Conservation (phyloP, 1,140 invertebrate genomes). For the Wiebesia pumilae region DNA sequence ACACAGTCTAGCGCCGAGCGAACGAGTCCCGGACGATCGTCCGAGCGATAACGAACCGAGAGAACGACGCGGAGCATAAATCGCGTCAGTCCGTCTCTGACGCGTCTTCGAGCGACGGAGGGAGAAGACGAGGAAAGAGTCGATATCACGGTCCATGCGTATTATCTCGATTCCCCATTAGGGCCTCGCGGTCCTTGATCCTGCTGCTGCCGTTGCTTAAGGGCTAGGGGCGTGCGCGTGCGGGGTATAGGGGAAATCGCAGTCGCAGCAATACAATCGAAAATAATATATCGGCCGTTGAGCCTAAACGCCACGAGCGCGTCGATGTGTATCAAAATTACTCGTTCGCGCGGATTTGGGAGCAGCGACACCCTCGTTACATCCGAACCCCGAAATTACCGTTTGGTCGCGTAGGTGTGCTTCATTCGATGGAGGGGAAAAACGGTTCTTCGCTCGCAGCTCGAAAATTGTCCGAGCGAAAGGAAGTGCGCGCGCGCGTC, state of each 20-base stretch:
- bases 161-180: slow-evolving; percentile 44
- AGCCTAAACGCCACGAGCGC: slow-evolving; percentile 4
- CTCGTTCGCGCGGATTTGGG: slow-evolving; percentile 58
- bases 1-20: not conserved
- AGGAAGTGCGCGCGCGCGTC: too few species aligned
- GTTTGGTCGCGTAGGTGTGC: too few species aligned
- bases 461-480: too few species aligned
- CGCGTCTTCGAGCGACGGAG: not conserved
- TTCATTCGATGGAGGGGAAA: too few species aligned
- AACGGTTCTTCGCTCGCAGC: too few species aligned
- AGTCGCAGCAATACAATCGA: slow-evolving; percentile 39
- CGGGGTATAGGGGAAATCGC: too few species aligned
- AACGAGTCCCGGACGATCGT: not conserved
- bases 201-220: too few species aligned
- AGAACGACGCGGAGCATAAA: not conserved
- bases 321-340: slow-evolving; percentile 68
- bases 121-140: not conserved
- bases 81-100: not conserved
- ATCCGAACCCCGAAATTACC: too few species aligned
- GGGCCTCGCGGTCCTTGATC: not conserved
- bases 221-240: too few species aligned
- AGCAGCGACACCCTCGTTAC: not conserved
- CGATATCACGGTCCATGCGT: not conserved
- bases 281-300: slow-evolving; percentile 51
- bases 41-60: not conserved